These are phyloP conservation scores for Tachystola acroxantha DNA, from an alignment of 2,888 invertebrate genomes.

Conservation along the genomic window DNA sequence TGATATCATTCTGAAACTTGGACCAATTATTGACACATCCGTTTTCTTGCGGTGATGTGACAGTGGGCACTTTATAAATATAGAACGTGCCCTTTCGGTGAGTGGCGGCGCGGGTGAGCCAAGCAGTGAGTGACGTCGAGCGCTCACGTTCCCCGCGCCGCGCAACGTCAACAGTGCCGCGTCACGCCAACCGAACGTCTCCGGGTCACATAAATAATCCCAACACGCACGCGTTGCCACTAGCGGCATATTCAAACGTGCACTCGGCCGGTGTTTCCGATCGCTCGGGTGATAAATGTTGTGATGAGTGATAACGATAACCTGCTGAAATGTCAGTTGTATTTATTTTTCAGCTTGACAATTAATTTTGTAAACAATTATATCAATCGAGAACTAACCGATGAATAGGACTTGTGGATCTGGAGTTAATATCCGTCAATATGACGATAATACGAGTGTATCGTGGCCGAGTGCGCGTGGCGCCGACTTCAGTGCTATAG, in stretches of 20 bases:
- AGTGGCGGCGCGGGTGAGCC: conserved; percentile 71
- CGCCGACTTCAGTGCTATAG: conserved; percentile 51
- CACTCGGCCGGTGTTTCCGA: conserved; percentile 5
- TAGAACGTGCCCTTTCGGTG: conserved; percentile 70
- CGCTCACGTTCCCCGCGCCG: conserved; percentile 71
- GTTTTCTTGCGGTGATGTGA: conserved; percentile 58
- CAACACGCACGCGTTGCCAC: conserved; percentile 42
- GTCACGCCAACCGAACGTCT: conserved; percentile 46
- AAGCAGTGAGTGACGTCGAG: conserved; percentile 63
- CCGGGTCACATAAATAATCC: conserved; percentile 52
- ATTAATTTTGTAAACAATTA: conserved; percentile 1
- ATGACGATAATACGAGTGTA: conserved; percentile 60
- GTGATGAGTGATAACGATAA: conserved; percentile 12
- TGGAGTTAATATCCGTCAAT: conserved; percentile 47
- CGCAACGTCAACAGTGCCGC: conserved; percentile 64
- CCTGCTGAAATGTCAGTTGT: conserved; percentile 10
- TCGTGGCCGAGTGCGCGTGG: conserved; percentile 38
- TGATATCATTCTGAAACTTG: conserved; percentile 52
- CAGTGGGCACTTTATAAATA: conserved; percentile 62
- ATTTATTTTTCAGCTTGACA: not conserved
- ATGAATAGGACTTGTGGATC: conserved; percentile 17
- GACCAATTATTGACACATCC: conserved; percentile 44
- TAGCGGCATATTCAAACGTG: conserved; percentile 25
- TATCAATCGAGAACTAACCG: not conserved
- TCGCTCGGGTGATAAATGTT: too few relatives aligned